Base-by-base conservation (phyloP, 2,797 vertebrate genomes). In the Characodon lateralis region DNA sequence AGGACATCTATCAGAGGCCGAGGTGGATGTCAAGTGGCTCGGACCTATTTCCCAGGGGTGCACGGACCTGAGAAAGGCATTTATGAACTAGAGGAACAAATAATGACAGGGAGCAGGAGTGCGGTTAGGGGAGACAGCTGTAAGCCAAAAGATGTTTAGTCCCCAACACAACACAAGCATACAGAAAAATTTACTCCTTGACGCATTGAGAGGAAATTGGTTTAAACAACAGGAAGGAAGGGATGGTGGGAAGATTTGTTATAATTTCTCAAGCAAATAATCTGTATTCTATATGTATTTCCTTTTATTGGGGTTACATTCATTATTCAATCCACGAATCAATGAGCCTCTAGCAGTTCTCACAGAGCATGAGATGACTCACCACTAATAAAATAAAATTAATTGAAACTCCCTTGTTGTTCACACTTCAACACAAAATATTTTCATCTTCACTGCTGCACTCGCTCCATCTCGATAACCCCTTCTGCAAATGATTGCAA, bases 21-120 rank as follows among this genome's bases (percentile, higher is more conserved):
- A 82, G 85, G 90, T 78, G 85, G 85, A 83, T 92, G 91, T 89
- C 89, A 89, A 89, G 85, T 79, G 87, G 82, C 88, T 85, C 5
- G 18, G 89, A 89, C 83, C 91, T 87, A 89, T 93, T 91, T 90
- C 90, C 89, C 51, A 24, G 83, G 80, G 83, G 81, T 63, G 80
- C 2, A 2, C 61, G 83, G 70, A 83, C 78, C 77, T 76, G 76
- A 81, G 72, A 81, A 89, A 90, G 82, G 77, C 81, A 81, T 93
- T 93, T 85, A 92, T 91, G 87, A 91, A 91, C 73, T 73, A 75
- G 74, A 78, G 90, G 84, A 93, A 92, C 89, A 90, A 92, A 93
- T 89, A 89, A 90, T 86, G 87, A 91, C 87, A 84, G 82, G 65
- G 80, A 86, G 83, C 61, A 20, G 77, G 76, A 78, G 72, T 14